Percentiles rank a stretch among this genome's conserved stretches.
Conservation (phyloP, 2,797 vertebrate species). For the Micropoecilia bifurca region DNA sequence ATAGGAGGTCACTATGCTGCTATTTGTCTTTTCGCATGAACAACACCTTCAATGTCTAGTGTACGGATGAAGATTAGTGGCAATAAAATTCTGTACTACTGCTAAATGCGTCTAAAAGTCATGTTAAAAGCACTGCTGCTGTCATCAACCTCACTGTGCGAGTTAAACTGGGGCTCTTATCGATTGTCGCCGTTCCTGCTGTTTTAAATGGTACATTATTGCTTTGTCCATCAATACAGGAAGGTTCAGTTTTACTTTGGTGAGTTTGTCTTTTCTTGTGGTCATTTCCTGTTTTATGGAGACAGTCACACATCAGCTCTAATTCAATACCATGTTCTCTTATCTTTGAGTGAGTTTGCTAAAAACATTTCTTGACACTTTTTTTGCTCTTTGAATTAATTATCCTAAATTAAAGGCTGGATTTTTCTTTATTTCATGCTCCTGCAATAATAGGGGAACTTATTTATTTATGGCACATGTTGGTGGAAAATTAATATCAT, state of each 20-base stretch:
- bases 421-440: neutral
- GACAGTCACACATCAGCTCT: neutral
- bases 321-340: neutral
- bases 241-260: neutral
- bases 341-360: neutral
- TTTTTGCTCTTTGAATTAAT: neutral
- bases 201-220: neutral
- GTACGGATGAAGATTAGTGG: neutral
- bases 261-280: neutral
- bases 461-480: neutral
- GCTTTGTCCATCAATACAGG: neutral
- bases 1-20: neutral
- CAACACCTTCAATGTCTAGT: neutral
- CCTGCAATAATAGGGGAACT: neutral
- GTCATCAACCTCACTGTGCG: neutral
- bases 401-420: neutral
- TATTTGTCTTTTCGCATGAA: neutral
- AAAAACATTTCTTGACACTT: neutral
- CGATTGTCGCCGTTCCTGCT: neutral
- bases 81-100: neutral
- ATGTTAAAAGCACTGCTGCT: neutral
- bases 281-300: neutral
- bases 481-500: neutral
- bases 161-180: neutral
- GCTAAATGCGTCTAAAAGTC: neutral